phyloP scores from a whole-genome alignment of 2,888 invertebrate species.

The Oxytorus armatus region DNA sequence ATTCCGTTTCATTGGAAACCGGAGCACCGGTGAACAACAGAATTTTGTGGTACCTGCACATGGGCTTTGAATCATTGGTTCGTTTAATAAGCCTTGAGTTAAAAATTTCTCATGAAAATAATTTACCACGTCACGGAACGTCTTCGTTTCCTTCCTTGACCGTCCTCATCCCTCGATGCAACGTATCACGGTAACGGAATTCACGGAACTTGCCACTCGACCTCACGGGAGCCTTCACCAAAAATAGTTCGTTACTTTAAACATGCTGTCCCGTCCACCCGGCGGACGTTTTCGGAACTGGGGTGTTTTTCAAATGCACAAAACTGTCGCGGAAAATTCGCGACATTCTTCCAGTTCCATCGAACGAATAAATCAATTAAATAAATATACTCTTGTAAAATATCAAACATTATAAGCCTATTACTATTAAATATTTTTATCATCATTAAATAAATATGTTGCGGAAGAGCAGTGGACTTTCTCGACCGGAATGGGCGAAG shows the following conservation, averaged over 20 bases:
- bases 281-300: constrained; percentile 3
- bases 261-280: neutral
- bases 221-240: neutral
- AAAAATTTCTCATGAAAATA: neutral
- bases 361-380: neutral
- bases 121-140: neutral
- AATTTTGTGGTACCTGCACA: constrained; percentile 39
- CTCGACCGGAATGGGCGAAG: constrained; percentile 86
- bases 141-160: neutral
- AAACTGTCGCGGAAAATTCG: neutral
- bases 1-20: constrained; percentile 42
- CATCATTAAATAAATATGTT: neutral
- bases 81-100: no score
- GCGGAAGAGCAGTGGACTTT: constrained; percentile 74
- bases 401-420: neutral
- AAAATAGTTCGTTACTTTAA: neutral
- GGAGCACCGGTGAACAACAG: constrained; percentile 53
- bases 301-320: neutral
- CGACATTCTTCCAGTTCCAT: neutral
- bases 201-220: neutral
- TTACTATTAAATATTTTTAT: neutral
- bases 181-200: no score
- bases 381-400: neutral
- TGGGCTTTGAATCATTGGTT: constrained; percentile 50
- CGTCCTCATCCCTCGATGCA: no score